Percentiles rank a stretch among this genome's conserved stretches.
These are phyloP conservation scores for Drosophila anceps DNA, from an alignment of 2,888 invertebrate genomes.

Conservation along the genomic window DNA sequence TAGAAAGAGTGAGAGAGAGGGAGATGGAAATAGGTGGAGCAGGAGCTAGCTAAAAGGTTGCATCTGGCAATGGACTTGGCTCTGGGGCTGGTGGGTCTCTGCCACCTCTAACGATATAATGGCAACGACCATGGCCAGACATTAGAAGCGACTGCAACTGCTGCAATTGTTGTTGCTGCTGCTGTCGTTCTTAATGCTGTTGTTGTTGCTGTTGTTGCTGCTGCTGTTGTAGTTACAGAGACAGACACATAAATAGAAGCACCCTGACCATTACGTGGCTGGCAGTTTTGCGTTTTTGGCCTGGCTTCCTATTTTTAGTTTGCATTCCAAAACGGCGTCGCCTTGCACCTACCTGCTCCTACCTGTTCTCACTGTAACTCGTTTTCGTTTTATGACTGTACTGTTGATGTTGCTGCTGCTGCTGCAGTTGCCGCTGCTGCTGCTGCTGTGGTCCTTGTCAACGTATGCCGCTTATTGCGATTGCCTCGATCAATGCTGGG, in stretches of 20 bases:
- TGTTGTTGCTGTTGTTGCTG: conserved; percentile 8
- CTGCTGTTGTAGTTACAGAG: conserved; percentile 21
- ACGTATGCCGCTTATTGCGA: conserved; percentile 56
- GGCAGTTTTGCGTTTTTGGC: conserved; percentile 47
- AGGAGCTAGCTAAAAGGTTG: conserved; percentile 39
- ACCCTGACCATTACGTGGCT: conserved; percentile 37
- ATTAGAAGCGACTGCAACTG: conserved; percentile 68
- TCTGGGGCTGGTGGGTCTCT: conserved; percentile 21
- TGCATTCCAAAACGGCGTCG: conserved; percentile 78
- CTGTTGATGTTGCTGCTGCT: conserved; percentile 19
- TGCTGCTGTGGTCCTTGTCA: conserved; percentile 44
- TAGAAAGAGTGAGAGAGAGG: conserved; percentile 16
- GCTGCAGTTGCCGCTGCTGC: conserved; percentile 2
- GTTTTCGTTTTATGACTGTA: conserved; percentile 79
- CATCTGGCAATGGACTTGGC: conserved; percentile 29
- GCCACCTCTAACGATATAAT: conserved; percentile 77
- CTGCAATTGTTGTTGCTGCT: conserved; percentile 34
- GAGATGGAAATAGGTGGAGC: conserved; percentile 5
- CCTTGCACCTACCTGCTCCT: conserved; percentile 46
- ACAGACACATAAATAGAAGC: conserved; percentile 72
- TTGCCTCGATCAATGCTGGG: conserved; percentile 69
- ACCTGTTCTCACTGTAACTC: conserved; percentile 63
- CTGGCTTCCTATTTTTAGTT: conserved; percentile 80
- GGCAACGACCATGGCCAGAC: conserved; percentile 76
- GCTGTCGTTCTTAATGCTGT: conserved; percentile 26